These are phyloP conservation scores for Cotesia vestalis DNA, from an alignment of 1,140 invertebrate species.

Conservation along the genomic window DNA sequence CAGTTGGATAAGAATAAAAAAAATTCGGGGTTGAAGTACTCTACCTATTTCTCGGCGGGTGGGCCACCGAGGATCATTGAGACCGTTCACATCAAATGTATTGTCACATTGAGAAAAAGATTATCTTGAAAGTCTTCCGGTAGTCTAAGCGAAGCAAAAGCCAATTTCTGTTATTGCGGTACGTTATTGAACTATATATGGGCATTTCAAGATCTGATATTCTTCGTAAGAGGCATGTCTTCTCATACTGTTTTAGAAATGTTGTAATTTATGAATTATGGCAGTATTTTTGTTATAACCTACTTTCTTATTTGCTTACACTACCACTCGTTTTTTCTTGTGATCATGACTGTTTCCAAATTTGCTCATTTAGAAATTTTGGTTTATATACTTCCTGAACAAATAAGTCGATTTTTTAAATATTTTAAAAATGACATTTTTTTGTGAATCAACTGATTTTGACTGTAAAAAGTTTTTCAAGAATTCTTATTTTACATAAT, in stretches of 20 bases:
- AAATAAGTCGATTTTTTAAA: too few relatives aligned
- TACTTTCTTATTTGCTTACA: too few relatives aligned
- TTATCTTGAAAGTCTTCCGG: constrained; percentile 18
- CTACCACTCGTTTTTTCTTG: too few relatives aligned
- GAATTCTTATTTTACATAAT: too few relatives aligned
- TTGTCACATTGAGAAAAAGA: constrained; percentile 30
- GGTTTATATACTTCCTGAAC: too few relatives aligned
- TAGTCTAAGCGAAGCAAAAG: constrained; percentile 44
- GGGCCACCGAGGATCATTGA: not conserved
- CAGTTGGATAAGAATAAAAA: constrained; percentile 6
- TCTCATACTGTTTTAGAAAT: not conserved
- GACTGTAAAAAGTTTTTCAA: too few relatives aligned
- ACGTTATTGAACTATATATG: constrained; percentile 5
- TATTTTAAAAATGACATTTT: too few relatives aligned
- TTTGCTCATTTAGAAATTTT: too few relatives aligned
- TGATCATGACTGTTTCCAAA: too few relatives aligned
- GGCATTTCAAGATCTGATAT: not conserved
- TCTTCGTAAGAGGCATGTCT: not conserved
- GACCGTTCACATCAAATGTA: not conserved
- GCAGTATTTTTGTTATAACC: too few relatives aligned
- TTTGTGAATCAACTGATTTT: too few relatives aligned
- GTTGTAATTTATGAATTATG: not conserved
- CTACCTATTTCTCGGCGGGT: not conserved
- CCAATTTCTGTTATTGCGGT: constrained; percentile 54
- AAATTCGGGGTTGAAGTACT: not conserved